Percentiles rank a stretch among this genome's conserved stretches.
phyloP scores from a whole-genome alignment of 2,113 vertebrate species.

The Phylloscopus trochiloides region DNA sequence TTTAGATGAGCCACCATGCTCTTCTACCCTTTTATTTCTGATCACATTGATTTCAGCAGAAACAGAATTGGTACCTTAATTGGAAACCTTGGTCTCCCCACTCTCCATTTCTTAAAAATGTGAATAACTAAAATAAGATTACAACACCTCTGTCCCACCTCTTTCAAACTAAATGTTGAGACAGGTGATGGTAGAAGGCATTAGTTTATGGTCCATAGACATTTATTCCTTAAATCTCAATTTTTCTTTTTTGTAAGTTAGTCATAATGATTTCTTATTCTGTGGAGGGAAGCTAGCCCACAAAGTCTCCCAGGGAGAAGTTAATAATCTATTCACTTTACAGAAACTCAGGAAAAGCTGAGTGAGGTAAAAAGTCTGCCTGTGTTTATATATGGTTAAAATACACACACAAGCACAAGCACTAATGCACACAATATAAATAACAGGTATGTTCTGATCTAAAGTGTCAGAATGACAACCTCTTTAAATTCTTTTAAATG shows the following conservation, averaged over 20 bases:
- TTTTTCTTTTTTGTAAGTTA: background rate
- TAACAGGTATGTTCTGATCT: conserved; percentile 18
- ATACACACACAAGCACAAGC: background rate
- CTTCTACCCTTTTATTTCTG: background rate
- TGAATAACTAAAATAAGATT: background rate
- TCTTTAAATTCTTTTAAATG: conserved; percentile 34
- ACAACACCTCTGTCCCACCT: background rate
- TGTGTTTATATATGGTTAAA: background rate
- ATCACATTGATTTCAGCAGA: background rate
- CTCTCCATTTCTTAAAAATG: background rate
- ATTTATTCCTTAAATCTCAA: background rate
- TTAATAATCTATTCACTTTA: background rate
- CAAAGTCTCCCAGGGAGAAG: background rate
- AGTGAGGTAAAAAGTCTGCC: background rate
- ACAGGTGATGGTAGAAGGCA: background rate
- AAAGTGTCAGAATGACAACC: conserved; percentile 24
- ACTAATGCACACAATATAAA: background rate
- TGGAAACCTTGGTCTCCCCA: background rate
- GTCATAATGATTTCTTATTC: background rate
- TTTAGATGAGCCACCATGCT: rapidly evolving
- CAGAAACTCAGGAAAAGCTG: background rate
- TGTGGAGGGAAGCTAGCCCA: background rate
- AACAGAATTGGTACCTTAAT: background rate
- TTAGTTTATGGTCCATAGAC: background rate
- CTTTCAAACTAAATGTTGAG: background rate